Percentiles rank a stretch among this genome's conserved stretches.
Conservation (phyloP, 2,888 invertebrate genomes). For the Cephus sareptanus region DNA sequence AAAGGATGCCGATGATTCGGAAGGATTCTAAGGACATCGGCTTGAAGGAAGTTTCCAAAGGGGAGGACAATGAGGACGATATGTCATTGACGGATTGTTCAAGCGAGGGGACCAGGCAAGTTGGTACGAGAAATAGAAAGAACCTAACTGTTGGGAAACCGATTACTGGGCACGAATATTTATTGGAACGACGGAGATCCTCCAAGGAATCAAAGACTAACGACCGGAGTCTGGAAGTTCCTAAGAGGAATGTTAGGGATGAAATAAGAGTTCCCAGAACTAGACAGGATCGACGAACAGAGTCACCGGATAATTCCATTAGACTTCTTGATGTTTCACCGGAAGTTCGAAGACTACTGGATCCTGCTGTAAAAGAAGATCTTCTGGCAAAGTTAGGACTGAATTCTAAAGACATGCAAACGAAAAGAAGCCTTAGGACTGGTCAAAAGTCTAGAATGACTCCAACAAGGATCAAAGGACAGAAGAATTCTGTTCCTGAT, state of each 20-base stretch:
- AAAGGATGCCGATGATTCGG: conserved; percentile 14
- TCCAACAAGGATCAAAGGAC: conserved; percentile 3
- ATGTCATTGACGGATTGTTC: not conserved
- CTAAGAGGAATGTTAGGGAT: conserved; percentile 25
- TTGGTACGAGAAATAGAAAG: conserved; percentile 22
- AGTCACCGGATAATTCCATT: conserved; percentile 29
- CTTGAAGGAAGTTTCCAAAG: not conserved
- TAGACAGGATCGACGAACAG: conserved; percentile 28
- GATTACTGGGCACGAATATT: not conserved
- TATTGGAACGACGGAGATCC: not conserved
- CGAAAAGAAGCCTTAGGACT: not conserved
- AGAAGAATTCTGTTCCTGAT: not conserved
- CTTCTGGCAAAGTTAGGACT: conserved; percentile 35
- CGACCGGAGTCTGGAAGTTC: not conserved
- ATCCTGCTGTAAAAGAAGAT: conserved; percentile 29
- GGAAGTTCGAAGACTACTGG: conserved; percentile 46
- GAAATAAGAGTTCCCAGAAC: conserved; percentile 30
- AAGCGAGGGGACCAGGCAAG: not conserved
- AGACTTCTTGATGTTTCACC: conserved; percentile 35
- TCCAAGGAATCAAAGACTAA: not conserved
- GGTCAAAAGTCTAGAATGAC: conserved; percentile 3
- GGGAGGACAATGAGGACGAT: not conserved
- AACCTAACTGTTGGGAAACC: conserved; percentile 12
- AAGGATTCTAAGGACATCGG: not conserved
- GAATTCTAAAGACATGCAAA: conserved; percentile 25